These are phyloP conservation scores for Grammomys surdaster DNA, from an alignment of 2,113 vertebrate species.

Conservation along the genomic window DNA sequence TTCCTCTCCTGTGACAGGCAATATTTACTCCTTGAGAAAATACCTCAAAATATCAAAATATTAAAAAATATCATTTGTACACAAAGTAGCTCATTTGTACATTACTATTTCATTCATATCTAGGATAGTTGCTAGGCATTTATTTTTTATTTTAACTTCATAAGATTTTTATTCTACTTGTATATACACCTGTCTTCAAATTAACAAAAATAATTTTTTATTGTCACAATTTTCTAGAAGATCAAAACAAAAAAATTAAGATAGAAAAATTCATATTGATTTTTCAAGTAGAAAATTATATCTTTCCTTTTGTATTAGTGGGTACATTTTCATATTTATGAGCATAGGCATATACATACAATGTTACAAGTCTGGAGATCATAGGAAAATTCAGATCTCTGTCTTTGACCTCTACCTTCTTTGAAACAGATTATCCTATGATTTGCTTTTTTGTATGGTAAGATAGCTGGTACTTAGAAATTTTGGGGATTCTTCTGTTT, in stretches of 20 bases:
- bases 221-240: conserved; percentile 9
- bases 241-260: neutral
- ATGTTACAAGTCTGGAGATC: neutral
- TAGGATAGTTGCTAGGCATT: neutral
- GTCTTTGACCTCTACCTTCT: neutral
- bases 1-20: neutral
- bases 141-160: neutral
- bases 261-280: neutral
- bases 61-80: neutral
- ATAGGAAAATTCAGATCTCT: neutral
- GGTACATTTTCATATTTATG: neutral
- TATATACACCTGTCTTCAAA: neutral
- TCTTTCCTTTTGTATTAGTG: neutral
- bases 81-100: neutral
- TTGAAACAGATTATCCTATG: neutral
- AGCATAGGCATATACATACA: neutral
- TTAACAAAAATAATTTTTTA: neutral
- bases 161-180: neutral
- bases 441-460: neutral
- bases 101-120: neutral
- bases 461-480: neutral
- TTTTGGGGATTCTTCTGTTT: neutral
- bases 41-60: neutral
- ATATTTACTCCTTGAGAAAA: neutral
- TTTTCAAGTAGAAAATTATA: neutral